Base-by-base conservation (phyloP, 2,113 vertebrate genomes). In the Suncus etruscus region DNA sequence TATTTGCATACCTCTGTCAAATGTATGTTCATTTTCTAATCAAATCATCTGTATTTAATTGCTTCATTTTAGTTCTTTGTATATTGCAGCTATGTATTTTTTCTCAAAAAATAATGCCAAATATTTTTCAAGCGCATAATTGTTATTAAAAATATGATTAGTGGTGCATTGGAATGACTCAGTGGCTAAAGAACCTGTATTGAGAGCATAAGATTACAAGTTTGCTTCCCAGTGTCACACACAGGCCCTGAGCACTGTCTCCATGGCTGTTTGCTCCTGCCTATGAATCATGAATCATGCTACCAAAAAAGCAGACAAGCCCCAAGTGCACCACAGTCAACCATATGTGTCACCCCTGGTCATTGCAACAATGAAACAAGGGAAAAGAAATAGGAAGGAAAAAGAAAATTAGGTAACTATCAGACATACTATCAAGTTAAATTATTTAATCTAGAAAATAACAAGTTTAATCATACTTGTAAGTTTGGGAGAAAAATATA, bases 361-460 rank as follows among this genome's bases (percentile, higher is more conserved):
- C 58, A 61, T 61, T 61, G 18, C 18, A 61, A 61, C 58, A 61
- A 22, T 20, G 22, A 20, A 61, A 61, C 58, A 61, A 61, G 22
- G 18, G 58, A 16, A 61, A 15, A 61, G 58, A 61, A 20, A 22
- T 20, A 22, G 58, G 58, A 61, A 61, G 22, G 58, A 20, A 78
- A 65, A 63, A 75, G 11, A 94, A 89, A 83, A 75, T 31, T 51
- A 16, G 16, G 27, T 80, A 15, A 79, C 11, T 14, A 6, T 77
- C 88, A 48, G 20, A 29, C 27, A 66, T 73, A 18, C 54, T 63
- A n/a, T 69, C 18, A 39, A 80, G 89, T 89, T 91, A 83, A 78
- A 89, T 79, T 76, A 80, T 77, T 87, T 84, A 7, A 48, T 91
- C 31, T 3, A 25, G 14, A 18, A 82, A 89, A 73, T 77, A 91